These are phyloP conservation scores for Sphaerodactylus townsendi DNA, from an alignment of 2,113 vertebrate genomes.

Conservation along the genomic window DNA sequence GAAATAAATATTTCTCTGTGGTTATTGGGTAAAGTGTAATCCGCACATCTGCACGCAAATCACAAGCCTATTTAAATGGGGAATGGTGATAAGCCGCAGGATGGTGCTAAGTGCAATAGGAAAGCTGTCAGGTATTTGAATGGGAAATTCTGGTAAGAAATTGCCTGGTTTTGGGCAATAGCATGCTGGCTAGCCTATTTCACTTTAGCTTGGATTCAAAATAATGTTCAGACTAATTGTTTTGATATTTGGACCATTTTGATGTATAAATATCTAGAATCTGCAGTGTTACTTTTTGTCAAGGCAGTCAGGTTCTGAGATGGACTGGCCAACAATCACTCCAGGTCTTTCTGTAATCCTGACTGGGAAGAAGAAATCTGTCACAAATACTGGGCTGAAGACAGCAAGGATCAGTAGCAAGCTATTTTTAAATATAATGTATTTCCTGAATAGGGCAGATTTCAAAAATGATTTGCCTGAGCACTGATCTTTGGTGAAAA, in stretches of 20 bases:
- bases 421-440: neutral
- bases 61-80: neutral
- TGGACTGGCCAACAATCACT: neutral
- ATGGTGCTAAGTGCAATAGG: neutral
- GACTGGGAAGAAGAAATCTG: neutral
- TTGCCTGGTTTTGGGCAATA: too few species aligned
- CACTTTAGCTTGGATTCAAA: neutral
- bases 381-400: neutral
- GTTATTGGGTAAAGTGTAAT: too few species aligned
- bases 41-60: too few species aligned
- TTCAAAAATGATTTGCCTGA: constrained; percentile 47
- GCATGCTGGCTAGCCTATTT: neutral
- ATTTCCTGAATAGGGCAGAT: constrained; percentile 27
- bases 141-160: neutral
- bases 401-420: neutral
- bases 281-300: neutral
- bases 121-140: neutral
- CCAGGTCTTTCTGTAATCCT: neutral
- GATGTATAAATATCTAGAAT: neutral
- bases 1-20: too few species aligned
- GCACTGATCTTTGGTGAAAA: constrained; percentile 53
- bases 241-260: neutral
- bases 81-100: neutral
- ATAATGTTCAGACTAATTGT: neutral
- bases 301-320: neutral